Evolutionary conservation across 2,113 vertebrate genomes (phyloP), one percentile per base, ranked within the genome.

Genomic region (Perca fluviatilis): DNA sequence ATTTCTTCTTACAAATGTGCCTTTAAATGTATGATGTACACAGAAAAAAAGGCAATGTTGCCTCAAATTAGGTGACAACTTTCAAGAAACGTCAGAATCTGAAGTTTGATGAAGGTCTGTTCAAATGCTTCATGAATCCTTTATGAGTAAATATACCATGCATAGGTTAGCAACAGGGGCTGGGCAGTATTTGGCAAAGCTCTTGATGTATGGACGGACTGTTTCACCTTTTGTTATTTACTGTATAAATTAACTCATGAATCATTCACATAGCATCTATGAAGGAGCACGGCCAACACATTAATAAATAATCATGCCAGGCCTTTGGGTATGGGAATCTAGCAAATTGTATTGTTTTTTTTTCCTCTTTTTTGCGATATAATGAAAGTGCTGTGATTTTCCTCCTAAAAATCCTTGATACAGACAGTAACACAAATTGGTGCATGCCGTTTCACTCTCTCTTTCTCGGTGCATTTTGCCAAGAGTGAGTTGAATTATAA

Each of bases 221-320:
- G 73, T 66, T 88, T 85, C 71, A 81, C 77, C 82, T 84, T 85
- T 83, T 86, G 54, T 87, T 91, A 89, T 92, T 86, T 91, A 92
- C 88, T 64, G 73, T 92, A 86, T 72, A 83, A 92, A 89, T 89
- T 80, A 88, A 90, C 84, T 93, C 88, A 91, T 92, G 65, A 89
- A 90, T 90, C 63, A 91, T 92, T 94, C 81, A 93, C 60, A 74
- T 46, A 73, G 83, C 70, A 74, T 91, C 73, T 74, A 74, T 84
- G 76, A 88, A 80, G 80, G 25, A 82, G 78, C 58, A 68, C 49
- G 54, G 75, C 19, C 40, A 70, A 77, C 77, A 87, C 56, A 89
- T 84, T 74, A 86, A 92, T 93, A 93, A 87, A 84, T 92, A 16
- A 91, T 88, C 49, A 27, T 68, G 70, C 62, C 33, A n/a, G 30